Base-by-base conservation (phyloP, 2,113 vertebrate species). In the Gallinago media region DNA sequence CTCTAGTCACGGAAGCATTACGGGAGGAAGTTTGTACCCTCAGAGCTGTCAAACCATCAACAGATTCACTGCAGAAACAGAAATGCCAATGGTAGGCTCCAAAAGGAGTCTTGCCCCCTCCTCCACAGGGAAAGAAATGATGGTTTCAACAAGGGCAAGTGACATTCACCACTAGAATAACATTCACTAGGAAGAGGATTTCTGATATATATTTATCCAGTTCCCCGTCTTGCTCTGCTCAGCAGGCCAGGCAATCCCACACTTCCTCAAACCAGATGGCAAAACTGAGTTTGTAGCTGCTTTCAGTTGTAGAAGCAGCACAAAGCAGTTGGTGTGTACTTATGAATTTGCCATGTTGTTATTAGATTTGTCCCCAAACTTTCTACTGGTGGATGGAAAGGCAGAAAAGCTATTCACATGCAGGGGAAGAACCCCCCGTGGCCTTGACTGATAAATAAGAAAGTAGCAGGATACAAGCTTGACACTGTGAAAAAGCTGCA, bases 201-300 rank as follows among this genome's bases (percentile, higher is more conserved):
- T 92, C 44, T 81, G 50, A 66, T 27, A 32, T 3, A 26, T 73
- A 65, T 96, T 80, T 78, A 86, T 31, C 61, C 47, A 3, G 8
- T 61, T 78, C 49, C 19, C 25, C 73, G 63, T 34, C 42, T 14
- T 32, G 52, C 68, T 91, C 73, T 75, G 68, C 65, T 90, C 79
- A 84, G 79, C 90, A 78, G 72, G 58, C 83, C 68, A 75, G 59
- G 75, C 72, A 88, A 74, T 67, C 72, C 72, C 75, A 71, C 55
- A 71, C 50, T 62, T 93, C 78, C 50, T 88, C 85, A 90, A 96
- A 90, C 50, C 92, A 96, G 72, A 93, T 68, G 93, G 72, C 68
- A 90, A 90, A 94, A 78, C 27, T 47, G 68, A 47, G 54, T 75
- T 61, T 90, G 75, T 86, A 89, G 54, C 50, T 74, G 47, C 85